Evolutionary conservation across 1,140 invertebrate genomes (phyloP).

Genomic region (Drosophila sechellia): DNA sequence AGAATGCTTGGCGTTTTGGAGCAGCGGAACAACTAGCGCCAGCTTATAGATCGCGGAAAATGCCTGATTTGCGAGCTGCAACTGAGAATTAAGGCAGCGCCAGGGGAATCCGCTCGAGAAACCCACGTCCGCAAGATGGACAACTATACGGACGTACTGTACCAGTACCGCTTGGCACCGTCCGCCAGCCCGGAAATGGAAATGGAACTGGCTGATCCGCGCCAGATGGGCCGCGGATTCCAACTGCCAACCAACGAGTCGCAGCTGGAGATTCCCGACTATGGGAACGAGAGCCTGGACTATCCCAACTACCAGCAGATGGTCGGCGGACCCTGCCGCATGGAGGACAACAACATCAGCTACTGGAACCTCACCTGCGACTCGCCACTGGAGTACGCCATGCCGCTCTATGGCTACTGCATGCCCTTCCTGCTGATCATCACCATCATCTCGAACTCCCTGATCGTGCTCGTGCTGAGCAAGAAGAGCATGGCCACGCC

Average conservation of each 20-base stretch:
- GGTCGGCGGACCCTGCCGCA: slow-evolving; percentile 37
- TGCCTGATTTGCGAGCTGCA: background rate
- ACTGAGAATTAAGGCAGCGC: background rate
- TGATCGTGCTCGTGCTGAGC: slow-evolving; percentile 92
- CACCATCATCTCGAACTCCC: slow-evolving; percentile 95
- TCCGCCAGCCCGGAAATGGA: slow-evolving; percentile 15
- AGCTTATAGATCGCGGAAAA: background rate
- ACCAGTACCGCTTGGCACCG: slow-evolving; percentile 55
- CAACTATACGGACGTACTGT: slow-evolving; percentile 49
- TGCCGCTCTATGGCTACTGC: slow-evolving; percentile 79
- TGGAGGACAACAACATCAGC: slow-evolving; percentile 42
- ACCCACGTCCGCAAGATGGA: slow-evolving; percentile 2
- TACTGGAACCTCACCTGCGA: slow-evolving; percentile 83
- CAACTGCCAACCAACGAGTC: slow-evolving; percentile 37
- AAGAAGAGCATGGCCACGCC: slow-evolving; percentile 91
- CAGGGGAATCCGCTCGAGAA: slow-evolving; percentile 2
- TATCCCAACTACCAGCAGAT: slow-evolving; percentile 53
- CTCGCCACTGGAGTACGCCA: slow-evolving; percentile 64
- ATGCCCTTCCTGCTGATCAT: slow-evolving; percentile 92
- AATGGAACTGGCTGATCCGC: background rate
- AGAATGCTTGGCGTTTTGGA: background rate
- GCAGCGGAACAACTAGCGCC: too few relatives aligned
- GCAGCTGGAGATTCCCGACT: slow-evolving; percentile 50
- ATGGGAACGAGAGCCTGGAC: slow-evolving; percentile 60
- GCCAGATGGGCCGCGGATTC: background rate